These are phyloP conservation scores for Monochamus saltuarius DNA, from an alignment of 1,140 invertebrate species.

Conservation along the genomic window DNA sequence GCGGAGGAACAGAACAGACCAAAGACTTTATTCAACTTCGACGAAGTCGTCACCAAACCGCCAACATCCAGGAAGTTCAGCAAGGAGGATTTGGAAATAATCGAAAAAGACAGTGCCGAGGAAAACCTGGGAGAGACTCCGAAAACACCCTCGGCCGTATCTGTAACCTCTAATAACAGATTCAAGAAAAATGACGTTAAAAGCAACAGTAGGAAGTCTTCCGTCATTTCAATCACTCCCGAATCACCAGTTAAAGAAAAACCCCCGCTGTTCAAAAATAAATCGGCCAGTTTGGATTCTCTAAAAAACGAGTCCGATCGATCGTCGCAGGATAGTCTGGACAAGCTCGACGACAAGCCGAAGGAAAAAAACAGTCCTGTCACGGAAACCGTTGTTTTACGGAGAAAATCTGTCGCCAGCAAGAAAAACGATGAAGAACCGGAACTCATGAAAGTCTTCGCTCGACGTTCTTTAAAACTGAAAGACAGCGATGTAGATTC, in stretches of 20 bases:
- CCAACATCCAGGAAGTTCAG: slow-evolving; percentile 51
- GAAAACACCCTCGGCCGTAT: slow-evolving; percentile 37
- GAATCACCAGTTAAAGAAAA: slow-evolving; percentile 27
- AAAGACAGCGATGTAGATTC: slow-evolving; percentile 67
- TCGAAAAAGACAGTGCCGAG: slow-evolving; percentile 51
- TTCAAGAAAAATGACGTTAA: slow-evolving; percentile 28
- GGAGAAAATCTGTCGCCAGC: slow-evolving; percentile 58
- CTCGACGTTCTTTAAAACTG: slow-evolving; percentile 71
- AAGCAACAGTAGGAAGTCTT: slow-evolving; percentile 27
- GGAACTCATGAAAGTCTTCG: slow-evolving; percentile 78
- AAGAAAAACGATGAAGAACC: slow-evolving; percentile 64
- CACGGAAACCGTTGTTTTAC: slow-evolving; percentile 53
- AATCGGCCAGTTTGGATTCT: slow-evolving; percentile 47
- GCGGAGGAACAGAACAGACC: slow-evolving; percentile 30
- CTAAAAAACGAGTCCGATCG: slow-evolving; percentile 36
- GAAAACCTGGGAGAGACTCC: slow-evolving; percentile 23
- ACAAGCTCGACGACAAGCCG: slow-evolving; percentile 32
- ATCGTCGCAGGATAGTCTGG: slow-evolving; percentile 39
- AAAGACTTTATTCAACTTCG: slow-evolving; percentile 32
- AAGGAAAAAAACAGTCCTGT: slow-evolving; percentile 10
- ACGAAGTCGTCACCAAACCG: slow-evolving; percentile 8
- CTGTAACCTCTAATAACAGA: slow-evolving; percentile 23
- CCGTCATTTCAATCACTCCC: slow-evolving; percentile 26
- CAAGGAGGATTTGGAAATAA: slow-evolving; percentile 55
- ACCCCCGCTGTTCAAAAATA: slow-evolving; percentile 28